A percentile compares a stretch with the other conserved stretches of the same genome.
phyloP scores from a whole-genome alignment of 2,113 vertebrate genomes.

The Dolichotis patagonum region DNA sequence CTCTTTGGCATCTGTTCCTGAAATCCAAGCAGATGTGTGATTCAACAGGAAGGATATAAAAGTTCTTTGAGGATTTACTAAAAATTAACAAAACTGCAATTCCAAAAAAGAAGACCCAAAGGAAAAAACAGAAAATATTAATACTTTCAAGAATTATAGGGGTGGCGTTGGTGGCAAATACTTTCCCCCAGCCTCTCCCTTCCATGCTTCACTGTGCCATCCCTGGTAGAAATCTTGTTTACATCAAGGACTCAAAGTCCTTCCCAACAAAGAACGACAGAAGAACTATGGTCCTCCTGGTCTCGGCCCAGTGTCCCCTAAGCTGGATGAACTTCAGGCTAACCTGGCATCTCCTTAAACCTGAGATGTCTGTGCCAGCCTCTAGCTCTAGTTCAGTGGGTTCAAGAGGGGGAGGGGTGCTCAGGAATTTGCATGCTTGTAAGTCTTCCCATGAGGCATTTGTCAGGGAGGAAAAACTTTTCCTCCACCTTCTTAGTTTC shows the following conservation, averaged over 20 bases:
- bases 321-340: background rate
- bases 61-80: constrained; percentile 23
- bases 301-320: background rate
- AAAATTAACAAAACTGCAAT: background rate
- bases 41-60: constrained; percentile 6
- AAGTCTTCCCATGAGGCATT: background rate
- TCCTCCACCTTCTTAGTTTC: background rate
- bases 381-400: background rate
- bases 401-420: background rate
- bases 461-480: background rate
- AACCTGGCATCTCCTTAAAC: background rate
- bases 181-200: background rate
- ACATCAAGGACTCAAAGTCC: background rate
- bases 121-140: constrained; percentile 18
- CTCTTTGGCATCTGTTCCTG: constrained; percentile 23
- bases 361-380: background rate
- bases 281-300: background rate
- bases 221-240: background rate
- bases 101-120: background rate
- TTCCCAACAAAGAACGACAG: background rate
- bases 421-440: background rate
- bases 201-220: background rate
- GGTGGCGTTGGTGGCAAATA: background rate
- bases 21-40: constrained; percentile 50
- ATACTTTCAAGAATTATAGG: background rate